Evolutionary conservation across 2,113 vertebrate species (phyloP), one percentile per base, ranked within the genome.

Genomic region (Cinclus mexicanus): DNA sequence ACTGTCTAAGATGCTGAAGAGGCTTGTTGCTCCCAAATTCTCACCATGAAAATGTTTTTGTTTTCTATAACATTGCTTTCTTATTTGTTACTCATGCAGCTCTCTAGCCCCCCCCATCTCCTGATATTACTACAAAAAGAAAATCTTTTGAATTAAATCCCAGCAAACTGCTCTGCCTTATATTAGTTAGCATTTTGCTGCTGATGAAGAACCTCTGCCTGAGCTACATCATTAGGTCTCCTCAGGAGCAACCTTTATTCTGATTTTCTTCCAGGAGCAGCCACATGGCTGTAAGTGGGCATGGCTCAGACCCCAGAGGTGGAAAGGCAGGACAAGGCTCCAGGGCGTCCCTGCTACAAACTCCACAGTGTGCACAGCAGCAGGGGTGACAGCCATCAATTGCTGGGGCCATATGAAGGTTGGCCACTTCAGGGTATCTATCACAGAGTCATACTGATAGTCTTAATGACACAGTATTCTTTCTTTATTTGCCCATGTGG

Each of bases 381-480:
- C n/a, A 33, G 39, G 15, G 26, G 6, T 1, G 7, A 24, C 39
- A 67, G 21, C 23, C 39, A 7, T 11, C 28, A 25, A 42, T 42
- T 70, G 5, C 61, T 60, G 23, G 0, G 2, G 26, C 63, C 2
- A 0, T 17, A 2, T 20, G 41, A 52, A 60, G 61, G 17, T 4
- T 50, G 44, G 8, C 5, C 67, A 42, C 33, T 42, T 77, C 24
- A 20, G 9, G n/a, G 46, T 64, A 24, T 41, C 31, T 44, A 41
- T 47, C 42, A 41, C 22, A 46, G 64, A 76, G 50, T 41, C 37
- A 53, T 42, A 39, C 14, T 1, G 3, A 23, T 15, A 33, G 33
- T 65, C 50, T 31, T 47, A 60, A 42, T 47, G 41, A n/a, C 33
- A 42, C 5, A 22, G 14, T 3, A 7, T 31, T 60, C 70, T 71